Percentiles rank a stretch among this genome's conserved stretches.
Conservation (phyloP, 1,140 invertebrate genomes). For the Drosophila erecta region DNA sequence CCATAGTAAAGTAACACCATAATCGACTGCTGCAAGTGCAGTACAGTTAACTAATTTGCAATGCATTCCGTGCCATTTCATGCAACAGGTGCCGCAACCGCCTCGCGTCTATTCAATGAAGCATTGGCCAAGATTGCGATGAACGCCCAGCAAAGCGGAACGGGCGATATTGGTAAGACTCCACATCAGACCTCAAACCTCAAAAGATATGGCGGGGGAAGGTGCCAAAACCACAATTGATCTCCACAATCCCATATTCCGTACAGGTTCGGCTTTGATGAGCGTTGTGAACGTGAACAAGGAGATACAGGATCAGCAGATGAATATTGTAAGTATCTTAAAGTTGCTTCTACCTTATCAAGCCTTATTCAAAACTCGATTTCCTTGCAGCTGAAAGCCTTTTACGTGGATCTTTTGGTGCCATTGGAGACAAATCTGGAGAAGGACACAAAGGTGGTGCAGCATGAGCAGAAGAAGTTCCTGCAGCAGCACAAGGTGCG, state of each 20-base stretch:
- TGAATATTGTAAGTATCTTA: slow-evolving; percentile 93
- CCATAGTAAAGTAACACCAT: slow-evolving; percentile 7
- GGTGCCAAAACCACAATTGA: background rate
- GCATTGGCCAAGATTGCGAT: slow-evolving; percentile 93
- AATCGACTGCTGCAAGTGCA: slow-evolving; percentile 25
- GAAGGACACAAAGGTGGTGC: slow-evolving; percentile 96
- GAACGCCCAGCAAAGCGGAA: slow-evolving; percentile 95
- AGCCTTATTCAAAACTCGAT: background rate
- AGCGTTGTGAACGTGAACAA: slow-evolving; percentile 96
- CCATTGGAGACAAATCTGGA: slow-evolving; percentile 96
- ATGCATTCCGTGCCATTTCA: slow-evolving; percentile 69
- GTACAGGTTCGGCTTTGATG: slow-evolving; percentile 93
- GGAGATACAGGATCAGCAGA: slow-evolving; percentile 95
- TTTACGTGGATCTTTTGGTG: slow-evolving; percentile 96
- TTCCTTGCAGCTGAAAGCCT: slow-evolving; percentile 92
- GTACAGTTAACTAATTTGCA: slow-evolving; percentile 77
- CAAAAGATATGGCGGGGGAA: background rate
- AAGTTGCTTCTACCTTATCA: no score
- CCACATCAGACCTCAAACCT: background rate
- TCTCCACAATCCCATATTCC: slow-evolving; percentile 5
- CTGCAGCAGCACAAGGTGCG: slow-evolving; percentile 94
- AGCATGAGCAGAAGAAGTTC: slow-evolving; percentile 96
- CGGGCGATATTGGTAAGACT: slow-evolving; percentile 93
- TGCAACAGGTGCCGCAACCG: slow-evolving; percentile 92
- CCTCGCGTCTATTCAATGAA: slow-evolving; percentile 94